phyloP scores from a whole-genome alignment of 2,797 vertebrate species.

The Halcyon smyrnensis region DNA sequence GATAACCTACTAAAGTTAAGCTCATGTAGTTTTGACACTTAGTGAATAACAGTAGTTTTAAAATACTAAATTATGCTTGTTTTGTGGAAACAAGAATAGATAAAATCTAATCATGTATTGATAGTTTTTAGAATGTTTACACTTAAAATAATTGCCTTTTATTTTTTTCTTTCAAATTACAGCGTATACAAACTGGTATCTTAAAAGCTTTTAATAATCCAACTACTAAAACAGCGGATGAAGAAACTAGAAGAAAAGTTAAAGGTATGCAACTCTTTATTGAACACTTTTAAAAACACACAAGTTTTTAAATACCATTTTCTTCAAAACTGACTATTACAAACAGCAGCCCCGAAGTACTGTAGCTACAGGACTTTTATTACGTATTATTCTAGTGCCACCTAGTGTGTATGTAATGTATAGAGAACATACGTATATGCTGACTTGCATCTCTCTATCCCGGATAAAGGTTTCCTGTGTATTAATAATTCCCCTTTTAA shows the following conservation, averaged over 20 bases:
- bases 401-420: conserved; percentile 47
- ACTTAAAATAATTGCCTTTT: background rate
- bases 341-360: background rate
- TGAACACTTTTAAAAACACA: background rate
- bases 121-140: background rate
- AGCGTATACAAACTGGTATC: conserved; percentile 97
- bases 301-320: background rate
- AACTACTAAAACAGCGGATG: conserved; percentile 95
- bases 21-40: background rate
- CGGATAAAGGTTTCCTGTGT: background rate
- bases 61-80: background rate
- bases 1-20: background rate
- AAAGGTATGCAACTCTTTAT: conserved; percentile 85
- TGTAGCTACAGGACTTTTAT: background rate
- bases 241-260: conserved; percentile 94
- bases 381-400: conserved; percentile 64
- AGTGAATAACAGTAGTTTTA: background rate
- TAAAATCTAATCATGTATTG: background rate
- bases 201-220: conserved; percentile 97
- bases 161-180: conserved; percentile 14
- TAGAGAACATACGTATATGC: background rate
- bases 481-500: background rate
- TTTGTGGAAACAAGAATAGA: background rate
- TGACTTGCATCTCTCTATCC: background rate
- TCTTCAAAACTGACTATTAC: background rate